These are phyloP conservation scores for Catalaphyllia jardinei DNA, from an alignment of 64 coral and sea anemone genomes.

Conservation along the genomic window DNA sequence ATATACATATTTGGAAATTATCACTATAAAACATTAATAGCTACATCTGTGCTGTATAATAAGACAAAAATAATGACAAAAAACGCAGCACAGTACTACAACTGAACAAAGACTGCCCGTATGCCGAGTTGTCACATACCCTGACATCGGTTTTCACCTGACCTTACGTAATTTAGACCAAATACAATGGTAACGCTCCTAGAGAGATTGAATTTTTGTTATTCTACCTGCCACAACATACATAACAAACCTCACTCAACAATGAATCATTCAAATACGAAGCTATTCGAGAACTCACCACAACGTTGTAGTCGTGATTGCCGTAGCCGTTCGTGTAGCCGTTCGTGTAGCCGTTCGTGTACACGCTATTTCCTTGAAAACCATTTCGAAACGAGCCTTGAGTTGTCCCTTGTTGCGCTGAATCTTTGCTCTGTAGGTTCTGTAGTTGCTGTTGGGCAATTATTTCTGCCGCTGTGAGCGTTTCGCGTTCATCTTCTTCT, in stretches of 20 bases:
- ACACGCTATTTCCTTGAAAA: not conserved
- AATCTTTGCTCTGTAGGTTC: constrained; percentile 70
- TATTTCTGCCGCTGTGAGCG: constrained; percentile 79
- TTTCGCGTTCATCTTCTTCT: constrained; percentile 95
- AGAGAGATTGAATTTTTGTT: not conserved
- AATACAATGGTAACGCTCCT: not conserved
- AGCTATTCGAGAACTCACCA: constrained; percentile 48
- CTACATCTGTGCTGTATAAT: constrained; percentile 11
- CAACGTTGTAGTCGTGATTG: constrained; percentile 23
- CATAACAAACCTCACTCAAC: constrained; percentile 23
- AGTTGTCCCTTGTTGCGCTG: constrained; percentile 25
- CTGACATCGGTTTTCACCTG: not conserved
- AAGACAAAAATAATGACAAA: not conserved
- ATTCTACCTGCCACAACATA: not conserved
- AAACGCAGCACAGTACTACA: not conserved
- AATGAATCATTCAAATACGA: constrained; percentile 40
- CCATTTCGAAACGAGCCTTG: constrained; percentile 32
- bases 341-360: constrained; percentile 40
- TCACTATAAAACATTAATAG: constrained; percentile 15
- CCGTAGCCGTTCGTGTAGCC: constrained; percentile 28
- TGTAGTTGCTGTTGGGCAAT: constrained; percentile 68
- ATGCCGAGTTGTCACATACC: not conserved
- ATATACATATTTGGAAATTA: not conserved
- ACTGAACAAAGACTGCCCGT: not conserved
- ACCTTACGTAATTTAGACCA: not conserved